phyloP scores from a whole-genome alignment of 1,140 invertebrate species.

The Drosophila chauvacae region DNA sequence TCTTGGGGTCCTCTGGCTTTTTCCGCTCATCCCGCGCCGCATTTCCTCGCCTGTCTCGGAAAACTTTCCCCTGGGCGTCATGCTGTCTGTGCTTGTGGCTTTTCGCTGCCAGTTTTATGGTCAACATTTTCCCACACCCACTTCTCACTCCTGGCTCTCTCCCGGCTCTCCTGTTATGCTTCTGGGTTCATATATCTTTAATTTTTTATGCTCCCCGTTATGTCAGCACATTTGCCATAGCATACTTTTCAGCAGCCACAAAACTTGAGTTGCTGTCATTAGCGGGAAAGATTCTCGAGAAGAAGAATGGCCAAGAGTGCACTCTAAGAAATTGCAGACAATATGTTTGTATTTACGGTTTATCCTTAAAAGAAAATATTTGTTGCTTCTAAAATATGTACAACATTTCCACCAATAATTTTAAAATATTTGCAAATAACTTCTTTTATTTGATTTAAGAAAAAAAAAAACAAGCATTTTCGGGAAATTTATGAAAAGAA shows the following conservation, averaged over 20 bases:
- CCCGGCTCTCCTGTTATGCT: constrained; percentile 10
- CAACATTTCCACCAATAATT: no score
- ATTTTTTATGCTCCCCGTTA: constrained; percentile 62
- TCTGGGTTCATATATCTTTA: constrained; percentile 75
- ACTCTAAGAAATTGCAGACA: background rate
- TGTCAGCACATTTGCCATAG: constrained; percentile 74
- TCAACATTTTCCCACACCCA: constrained; percentile 32
- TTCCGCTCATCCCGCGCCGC: constrained; percentile 27
- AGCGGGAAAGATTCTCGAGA: constrained; percentile 48
- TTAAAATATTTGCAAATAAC: no score
- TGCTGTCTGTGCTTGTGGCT: constrained; percentile 63
- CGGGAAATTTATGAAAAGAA: no score
- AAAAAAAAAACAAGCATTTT: no score
- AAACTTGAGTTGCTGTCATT: constrained; percentile 65
- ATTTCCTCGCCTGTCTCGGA: constrained; percentile 43
- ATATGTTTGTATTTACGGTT: no score
- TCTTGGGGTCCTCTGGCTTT: constrained; percentile 36
- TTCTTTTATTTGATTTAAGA: no score
- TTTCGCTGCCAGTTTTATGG: constrained; percentile 58
- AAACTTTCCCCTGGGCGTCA: constrained; percentile 71
- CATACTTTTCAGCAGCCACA: constrained; percentile 67
- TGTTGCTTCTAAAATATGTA: no score
- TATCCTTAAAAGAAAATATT: no score
- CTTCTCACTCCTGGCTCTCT: background rate
- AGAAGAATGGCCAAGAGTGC: background rate